phyloP scores from a whole-genome alignment of 2,113 vertebrate genomes.

The Neogobius melanostomus region DNA sequence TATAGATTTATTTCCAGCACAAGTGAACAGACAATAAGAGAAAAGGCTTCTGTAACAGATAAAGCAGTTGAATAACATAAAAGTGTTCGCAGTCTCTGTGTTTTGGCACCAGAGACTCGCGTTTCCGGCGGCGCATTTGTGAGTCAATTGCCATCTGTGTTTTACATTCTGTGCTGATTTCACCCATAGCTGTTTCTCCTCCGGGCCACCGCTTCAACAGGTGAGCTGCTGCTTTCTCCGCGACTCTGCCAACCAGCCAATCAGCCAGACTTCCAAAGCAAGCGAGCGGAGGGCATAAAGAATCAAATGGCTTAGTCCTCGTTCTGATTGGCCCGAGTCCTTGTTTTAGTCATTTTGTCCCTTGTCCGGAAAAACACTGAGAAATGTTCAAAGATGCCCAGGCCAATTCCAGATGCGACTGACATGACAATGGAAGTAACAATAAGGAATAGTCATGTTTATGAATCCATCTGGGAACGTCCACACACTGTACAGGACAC shows the following conservation, averaged over 20 bases:
- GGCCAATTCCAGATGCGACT: slow-evolving; percentile 70
- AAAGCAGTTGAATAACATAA: slow-evolving; percentile 21
- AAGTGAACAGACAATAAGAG: not conserved
- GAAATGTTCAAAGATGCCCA: slow-evolving; percentile 41
- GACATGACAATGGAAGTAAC: slow-evolving; percentile 55
- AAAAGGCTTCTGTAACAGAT: slow-evolving; percentile 31
- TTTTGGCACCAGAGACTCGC: slow-evolving; percentile 39
- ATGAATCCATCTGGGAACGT: slow-evolving; percentile 36
- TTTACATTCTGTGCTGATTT: slow-evolving; percentile 66
- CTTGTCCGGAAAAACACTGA: too few relatives aligned
- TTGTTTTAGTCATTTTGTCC: not conserved
- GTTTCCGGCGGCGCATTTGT: slow-evolving; percentile 65
- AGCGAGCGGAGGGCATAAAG: slow-evolving; percentile 28
- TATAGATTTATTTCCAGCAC: too few relatives aligned
- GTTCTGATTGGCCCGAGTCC: not conserved
- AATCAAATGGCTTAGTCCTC: slow-evolving; percentile 3
- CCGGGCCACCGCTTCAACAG: slow-evolving; percentile 41
- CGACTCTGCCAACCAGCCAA: slow-evolving; percentile 28
- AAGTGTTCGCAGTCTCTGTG: slow-evolving; percentile 16
- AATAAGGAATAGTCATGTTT: slow-evolving; percentile 40
- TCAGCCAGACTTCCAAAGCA: slow-evolving; percentile 38
- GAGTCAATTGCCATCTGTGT: slow-evolving; percentile 71
- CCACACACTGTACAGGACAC: not conserved
- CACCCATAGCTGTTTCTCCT: slow-evolving; percentile 47
- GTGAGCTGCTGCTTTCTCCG: slow-evolving; percentile 45